phyloP scores from a whole-genome alignment of 2,797 vertebrate genomes.

The Gallinago stenura region DNA sequence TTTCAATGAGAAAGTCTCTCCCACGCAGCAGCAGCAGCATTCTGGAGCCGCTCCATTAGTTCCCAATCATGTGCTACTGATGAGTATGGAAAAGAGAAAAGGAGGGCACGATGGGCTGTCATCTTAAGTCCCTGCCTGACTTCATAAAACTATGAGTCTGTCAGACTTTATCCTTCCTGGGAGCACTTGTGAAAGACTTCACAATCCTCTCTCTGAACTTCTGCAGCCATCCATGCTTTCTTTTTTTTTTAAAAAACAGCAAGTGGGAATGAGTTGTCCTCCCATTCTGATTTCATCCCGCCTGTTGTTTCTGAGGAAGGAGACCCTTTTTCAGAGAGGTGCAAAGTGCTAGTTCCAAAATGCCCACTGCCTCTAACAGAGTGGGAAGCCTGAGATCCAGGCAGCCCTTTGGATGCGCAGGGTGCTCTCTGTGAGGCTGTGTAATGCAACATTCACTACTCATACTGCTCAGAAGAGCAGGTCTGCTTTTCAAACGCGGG shows the following conservation, averaged over 20 bases:
- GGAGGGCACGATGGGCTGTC: neutral
- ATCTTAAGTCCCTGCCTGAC: neutral
- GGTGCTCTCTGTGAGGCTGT: neutral
- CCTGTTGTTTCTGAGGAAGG: neutral
- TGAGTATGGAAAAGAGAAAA: neutral
- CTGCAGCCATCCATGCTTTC: neutral
- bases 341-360: neutral
- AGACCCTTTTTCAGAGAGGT: neutral
- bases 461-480: neutral
- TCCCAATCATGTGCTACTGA: neutral
- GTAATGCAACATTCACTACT: neutral
- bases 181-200: neutral
- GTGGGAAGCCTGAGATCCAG: neutral
- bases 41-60: neutral
- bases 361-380: neutral
- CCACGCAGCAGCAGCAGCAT: neutral
- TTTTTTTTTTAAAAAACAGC: neutral
- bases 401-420: neutral
- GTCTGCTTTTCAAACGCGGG: neutral
- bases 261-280: neutral
- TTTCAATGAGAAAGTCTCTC: neutral
- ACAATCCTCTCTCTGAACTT: constrained; percentile 15
- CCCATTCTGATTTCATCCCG: neutral
- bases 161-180: neutral
- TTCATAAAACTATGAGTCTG: neutral